A percentile compares a stretch with the other conserved stretches of the same genome.
Evolutionary conservation across 2,888 invertebrate species (phyloP).

Genomic region (Meteorus colon): DNA sequence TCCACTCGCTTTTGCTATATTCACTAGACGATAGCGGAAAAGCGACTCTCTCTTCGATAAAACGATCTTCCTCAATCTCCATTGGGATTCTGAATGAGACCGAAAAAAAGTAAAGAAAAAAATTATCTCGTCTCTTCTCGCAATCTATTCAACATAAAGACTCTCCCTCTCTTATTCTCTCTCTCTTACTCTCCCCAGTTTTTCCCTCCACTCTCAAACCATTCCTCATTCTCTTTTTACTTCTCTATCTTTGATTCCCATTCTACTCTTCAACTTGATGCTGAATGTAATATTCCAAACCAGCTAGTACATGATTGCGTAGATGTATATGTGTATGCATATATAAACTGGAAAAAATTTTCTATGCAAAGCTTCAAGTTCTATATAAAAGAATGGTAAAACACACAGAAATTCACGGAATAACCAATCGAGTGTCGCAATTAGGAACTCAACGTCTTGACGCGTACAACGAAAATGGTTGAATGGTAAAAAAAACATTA

Average conservation of each 20-base stretch:
- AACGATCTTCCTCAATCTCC: conserved; percentile 32
- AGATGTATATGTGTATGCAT: background rate
- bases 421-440: conserved; percentile 49
- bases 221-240: background rate
- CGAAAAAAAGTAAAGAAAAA: conserved; percentile 30
- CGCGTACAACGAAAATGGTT: background rate
- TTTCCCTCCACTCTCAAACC: no score
- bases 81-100: conserved; percentile 33
- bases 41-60: conserved; percentile 36
- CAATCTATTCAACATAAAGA: conserved; percentile 30
- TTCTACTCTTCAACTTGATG: background rate
- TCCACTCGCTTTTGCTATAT: conserved; percentile 17
- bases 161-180: background rate
- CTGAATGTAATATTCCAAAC: conserved; percentile 31
- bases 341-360: conserved; percentile 15
- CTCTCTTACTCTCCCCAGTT: background rate
- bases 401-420: conserved; percentile 38
- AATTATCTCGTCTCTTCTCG: conserved; percentile 35
- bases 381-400: conserved; percentile 4
- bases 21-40: conserved; percentile 34
- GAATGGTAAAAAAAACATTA: background rate
- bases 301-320: background rate
- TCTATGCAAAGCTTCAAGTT: conserved; percentile 29
- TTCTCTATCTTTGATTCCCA: background rate
- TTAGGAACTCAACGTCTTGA: conserved; percentile 40